phyloP scores from a whole-genome alignment of 2,888 invertebrate genomes.

The Callyntrura guangdongensis region DNA sequence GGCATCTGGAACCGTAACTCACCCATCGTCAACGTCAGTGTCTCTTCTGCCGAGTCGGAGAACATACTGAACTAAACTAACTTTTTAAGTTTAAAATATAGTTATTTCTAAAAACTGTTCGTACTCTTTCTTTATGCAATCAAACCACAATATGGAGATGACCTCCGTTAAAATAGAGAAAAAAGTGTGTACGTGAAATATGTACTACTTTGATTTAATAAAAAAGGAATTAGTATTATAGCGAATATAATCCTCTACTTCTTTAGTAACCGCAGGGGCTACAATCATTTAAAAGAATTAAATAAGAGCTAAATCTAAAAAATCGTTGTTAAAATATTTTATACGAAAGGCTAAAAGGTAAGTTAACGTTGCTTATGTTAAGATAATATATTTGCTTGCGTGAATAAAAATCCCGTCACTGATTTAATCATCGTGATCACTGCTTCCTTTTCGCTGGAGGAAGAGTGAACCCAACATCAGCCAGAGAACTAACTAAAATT shows the following conservation, averaged over 20 bases:
- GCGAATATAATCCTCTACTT: not conserved
- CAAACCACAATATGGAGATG: not conserved
- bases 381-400: not conserved
- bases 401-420: slow-evolving; percentile 4
- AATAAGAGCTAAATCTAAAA: slow-evolving; percentile 9
- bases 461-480: slow-evolving; percentile 15
- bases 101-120: slow-evolving; percentile 32
- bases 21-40: slow-evolving; percentile 73
- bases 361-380: not conserved
- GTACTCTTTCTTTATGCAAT: not conserved
- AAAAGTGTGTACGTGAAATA: too few relatives aligned
- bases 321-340: slow-evolving; percentile 25
- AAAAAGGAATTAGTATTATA: not conserved
- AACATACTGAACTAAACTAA: slow-evolving; percentile 62
- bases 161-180: not conserved
- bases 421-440: not conserved
- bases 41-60: slow-evolving; percentile 71
- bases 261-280: not conserved
- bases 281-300: not conserved
- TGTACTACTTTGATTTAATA: too few relatives aligned
- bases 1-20: slow-evolving; percentile 61
- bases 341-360: slow-evolving; percentile 21
- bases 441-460: slow-evolving; percentile 13
- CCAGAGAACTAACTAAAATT: not conserved
- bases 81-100: slow-evolving; percentile 32